Evolutionary conservation across 2,888 invertebrate species (phyloP).

Genomic region (Papilio demoleus): DNA sequence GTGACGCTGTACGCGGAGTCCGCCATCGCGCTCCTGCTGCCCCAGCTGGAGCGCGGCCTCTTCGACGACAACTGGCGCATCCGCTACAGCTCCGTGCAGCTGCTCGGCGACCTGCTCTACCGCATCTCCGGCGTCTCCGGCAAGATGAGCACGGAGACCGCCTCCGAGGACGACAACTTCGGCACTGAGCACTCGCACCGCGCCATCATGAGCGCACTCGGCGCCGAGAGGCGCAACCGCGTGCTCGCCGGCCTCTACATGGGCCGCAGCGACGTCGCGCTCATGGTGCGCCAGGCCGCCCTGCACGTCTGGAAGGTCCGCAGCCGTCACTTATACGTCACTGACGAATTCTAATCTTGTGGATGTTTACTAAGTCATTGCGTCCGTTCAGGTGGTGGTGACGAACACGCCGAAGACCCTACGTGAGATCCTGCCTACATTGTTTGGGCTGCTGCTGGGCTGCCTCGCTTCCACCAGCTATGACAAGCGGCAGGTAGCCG

Average conservation of each 20-base stretch:
- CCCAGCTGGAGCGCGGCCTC: slow-evolving; percentile 96
- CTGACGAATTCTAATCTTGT: not conserved
- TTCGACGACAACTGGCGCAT: slow-evolving; percentile 99
- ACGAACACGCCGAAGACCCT: slow-evolving; percentile 98
- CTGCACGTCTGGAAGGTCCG: slow-evolving; percentile 98
- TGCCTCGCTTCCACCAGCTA: slow-evolving; percentile 98
- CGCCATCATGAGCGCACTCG: slow-evolving; percentile 94
- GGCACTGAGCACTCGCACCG: slow-evolving; percentile 98
- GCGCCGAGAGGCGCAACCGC: slow-evolving; percentile 94
- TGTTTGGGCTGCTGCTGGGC: slow-evolving; percentile 95
- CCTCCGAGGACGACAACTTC: slow-evolving; percentile 99
- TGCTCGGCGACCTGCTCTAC: slow-evolving; percentile 97
- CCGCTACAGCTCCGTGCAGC: slow-evolving; percentile 95
- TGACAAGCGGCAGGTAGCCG: slow-evolving; percentile 98
- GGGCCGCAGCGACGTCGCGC: slow-evolving; percentile 97
- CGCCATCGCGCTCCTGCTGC: slow-evolving; percentile 95
- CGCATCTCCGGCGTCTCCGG: slow-evolving; percentile 98
- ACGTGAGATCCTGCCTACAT: slow-evolving; percentile 96
- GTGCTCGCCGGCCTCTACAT: slow-evolving; percentile 98
- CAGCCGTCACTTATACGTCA: too few species aligned
- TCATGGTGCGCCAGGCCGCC: slow-evolving; percentile 98
- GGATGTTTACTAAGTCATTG: not conserved
- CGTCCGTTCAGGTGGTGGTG: slow-evolving; percentile 89
- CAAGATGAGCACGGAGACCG: slow-evolving; percentile 99
- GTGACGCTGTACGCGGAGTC: slow-evolving; percentile 98